Conservation (phyloP, 2,797 vertebrate genomes). For the Cottoperca gobio region DNA sequence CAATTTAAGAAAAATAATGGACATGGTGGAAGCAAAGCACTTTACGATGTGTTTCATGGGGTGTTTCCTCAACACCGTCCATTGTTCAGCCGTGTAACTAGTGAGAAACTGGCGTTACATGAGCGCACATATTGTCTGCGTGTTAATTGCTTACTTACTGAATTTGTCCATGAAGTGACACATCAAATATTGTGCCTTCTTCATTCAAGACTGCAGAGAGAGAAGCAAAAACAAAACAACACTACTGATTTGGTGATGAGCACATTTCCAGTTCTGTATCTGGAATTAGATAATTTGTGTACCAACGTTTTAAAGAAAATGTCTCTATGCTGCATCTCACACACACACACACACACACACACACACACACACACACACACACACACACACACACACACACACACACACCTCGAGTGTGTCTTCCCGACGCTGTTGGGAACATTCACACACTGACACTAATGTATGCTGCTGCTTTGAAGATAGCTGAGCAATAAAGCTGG, state of each 20-base stretch:
- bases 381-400: constrained; percentile 26
- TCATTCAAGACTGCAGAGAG: background rate
- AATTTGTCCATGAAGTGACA: constrained; percentile 2
- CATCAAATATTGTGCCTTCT: background rate
- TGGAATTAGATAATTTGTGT: constrained; percentile 20
- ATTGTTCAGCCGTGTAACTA: background rate
- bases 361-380: constrained; percentile 11
- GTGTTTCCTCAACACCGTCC: background rate
- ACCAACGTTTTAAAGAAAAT: constrained; percentile 18
- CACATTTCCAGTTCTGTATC: constrained; percentile 4
- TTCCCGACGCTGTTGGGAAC: constrained; percentile 27
- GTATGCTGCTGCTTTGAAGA: constrained; percentile 65
- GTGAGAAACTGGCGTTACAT: background rate
- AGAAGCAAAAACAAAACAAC: constrained; percentile 10
- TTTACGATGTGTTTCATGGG: background rate
- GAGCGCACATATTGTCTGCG: background rate
- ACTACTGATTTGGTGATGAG: constrained; percentile 24
- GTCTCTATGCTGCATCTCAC: constrained; percentile 10
- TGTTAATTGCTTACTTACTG: background rate
- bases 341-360: background rate
- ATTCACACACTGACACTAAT: constrained; percentile 57
- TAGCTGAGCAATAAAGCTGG: constrained; percentile 40
- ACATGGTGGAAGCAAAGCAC: background rate
- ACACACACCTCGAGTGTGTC: constrained; percentile 6
- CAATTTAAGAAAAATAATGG: background rate